These are phyloP conservation scores for Aramus guarauna DNA, from an alignment of 2,113 vertebrate species.

Conservation along the genomic window DNA sequence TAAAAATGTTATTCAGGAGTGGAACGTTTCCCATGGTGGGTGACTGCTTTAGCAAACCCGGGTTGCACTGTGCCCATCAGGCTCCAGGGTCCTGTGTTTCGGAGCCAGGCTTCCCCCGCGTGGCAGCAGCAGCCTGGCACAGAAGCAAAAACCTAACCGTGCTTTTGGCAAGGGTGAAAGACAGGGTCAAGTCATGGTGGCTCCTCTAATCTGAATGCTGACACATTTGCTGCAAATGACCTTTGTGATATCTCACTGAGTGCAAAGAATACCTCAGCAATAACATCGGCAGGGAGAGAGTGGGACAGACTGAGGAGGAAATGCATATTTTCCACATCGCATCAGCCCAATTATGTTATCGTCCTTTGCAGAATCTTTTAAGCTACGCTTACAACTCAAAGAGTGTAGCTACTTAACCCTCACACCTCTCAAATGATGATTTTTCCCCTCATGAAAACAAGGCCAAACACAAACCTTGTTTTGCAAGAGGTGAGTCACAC, in stretches of 20 bases:
- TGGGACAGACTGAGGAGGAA: slow-evolving; percentile 78
- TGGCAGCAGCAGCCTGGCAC: not conserved
- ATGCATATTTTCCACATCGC: slow-evolving; percentile 82
- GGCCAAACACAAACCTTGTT: not conserved
- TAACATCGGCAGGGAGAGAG: slow-evolving; percentile 40
- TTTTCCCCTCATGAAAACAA: not conserved
- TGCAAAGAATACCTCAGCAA: slow-evolving; percentile 22
- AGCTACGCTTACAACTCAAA: not conserved
- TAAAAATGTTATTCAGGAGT: not conserved
- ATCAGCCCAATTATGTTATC: slow-evolving; percentile 69
- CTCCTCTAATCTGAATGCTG: not conserved
- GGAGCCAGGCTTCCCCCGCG: rapidly evolving
- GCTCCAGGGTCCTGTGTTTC: not conserved
- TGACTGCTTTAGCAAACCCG: not conserved
- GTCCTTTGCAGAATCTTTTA: slow-evolving; percentile 47
- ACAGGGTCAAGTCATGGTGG: not conserved
- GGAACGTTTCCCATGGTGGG: not conserved
- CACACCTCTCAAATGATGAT: not conserved
- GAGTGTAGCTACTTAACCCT: not conserved
- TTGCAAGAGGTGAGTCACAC: not conserved
- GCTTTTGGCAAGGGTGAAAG: not conserved
- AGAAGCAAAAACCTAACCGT: not conserved
- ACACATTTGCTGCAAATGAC: not conserved
- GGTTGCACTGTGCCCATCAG: not conserved
- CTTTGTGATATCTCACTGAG: not conserved